Base-by-base conservation (phyloP, 2,797 vertebrate species). In the Chiroxiphia lanceolata region DNA sequence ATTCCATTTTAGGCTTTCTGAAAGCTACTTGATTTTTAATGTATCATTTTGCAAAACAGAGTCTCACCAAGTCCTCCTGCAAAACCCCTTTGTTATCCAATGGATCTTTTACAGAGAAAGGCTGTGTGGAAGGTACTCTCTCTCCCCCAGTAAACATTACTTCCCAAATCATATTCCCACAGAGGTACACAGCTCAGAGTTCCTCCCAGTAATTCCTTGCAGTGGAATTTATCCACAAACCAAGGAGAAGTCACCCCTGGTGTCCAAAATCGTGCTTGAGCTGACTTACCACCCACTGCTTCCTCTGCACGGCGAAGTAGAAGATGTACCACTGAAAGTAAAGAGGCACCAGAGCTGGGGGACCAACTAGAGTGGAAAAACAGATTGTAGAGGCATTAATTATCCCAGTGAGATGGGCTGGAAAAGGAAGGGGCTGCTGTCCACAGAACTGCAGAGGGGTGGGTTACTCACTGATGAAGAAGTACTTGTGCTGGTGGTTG, bases 251-350 rank as follows among this genome's bases (percentile, higher is more conserved):
- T 44, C 60, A 36, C 40, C 12, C 8, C 1, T 4, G n/a, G 48
- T 51, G 50, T 51, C 51, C 51, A 53, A 53, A 53, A 53, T 53
- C 27, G 7, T 53, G 51, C 27, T 2, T 11, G 65, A 36, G 67
- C 65, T 65, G 70, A 97, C 98, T 98, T 89, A 98, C 98, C 97
- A 84, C 96, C 98, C 98, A 98, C 86, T 98, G 96, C 61, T 97
- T 98, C 56, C 98, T 83, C 83, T 97, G 95, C 20, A 98, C n/a
- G 6, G 93, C 98, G 0, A 98, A 98, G 94, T 98, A 98, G 97
- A 98, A 98, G 90, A 98, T 64, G 69, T 98, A 98, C 98, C 98
- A 98, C 97, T 98, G 98, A 95, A 98, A 98, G 83, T 98, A 98
- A 11, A 98, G 94, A 36, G 98, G 98, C 69, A 98, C 59, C 96